A percentile compares a stretch with the other conserved stretches of the same genome.
Evolutionary conservation across 1,140 invertebrate species (phyloP).

Genomic region (Euura lappo): DNA sequence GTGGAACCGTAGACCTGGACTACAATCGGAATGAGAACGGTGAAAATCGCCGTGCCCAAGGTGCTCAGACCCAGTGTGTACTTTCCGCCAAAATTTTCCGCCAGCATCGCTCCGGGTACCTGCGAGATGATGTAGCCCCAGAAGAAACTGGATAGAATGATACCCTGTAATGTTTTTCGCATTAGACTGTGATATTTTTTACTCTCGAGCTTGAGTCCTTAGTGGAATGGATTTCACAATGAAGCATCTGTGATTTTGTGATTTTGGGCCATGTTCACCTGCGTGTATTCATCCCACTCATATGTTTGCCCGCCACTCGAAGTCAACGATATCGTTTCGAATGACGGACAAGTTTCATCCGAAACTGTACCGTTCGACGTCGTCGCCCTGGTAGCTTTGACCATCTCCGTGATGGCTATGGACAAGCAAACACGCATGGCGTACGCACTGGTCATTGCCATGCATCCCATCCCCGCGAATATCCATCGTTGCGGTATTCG

Average conservation of each 20-base stretch:
- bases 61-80: conserved; percentile 46
- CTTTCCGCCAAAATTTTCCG: conserved; percentile 80
- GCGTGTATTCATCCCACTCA: too few species aligned
- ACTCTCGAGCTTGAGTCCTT: too few species aligned
- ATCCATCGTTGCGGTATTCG: too few species aligned
- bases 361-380: too few species aligned
- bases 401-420: conserved; percentile 87
- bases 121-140: conserved; percentile 68
- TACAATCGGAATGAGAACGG: conserved; percentile 70
- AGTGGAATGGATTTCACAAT: too few species aligned
- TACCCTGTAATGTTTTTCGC: not conserved
- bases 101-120: conserved; percentile 68
- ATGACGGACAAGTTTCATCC: too few species aligned
- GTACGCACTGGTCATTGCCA: conserved; percentile 82
- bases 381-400: conserved; percentile 28
- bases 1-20: conserved; percentile 63
- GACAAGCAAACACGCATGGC: conserved; percentile 87
- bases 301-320: too few species aligned
- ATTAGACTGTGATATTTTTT: too few species aligned
- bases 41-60: conserved; percentile 79
- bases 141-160: conserved; percentile 67
- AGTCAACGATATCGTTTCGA: too few species aligned
- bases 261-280: too few species aligned
- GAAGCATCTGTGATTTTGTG: too few species aligned
- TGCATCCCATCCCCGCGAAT: too few species aligned